Evolutionary conservation across 2,113 vertebrate species (phyloP), one percentile per base, ranked within the genome.

Genomic region (Carassius gibelio): DNA sequence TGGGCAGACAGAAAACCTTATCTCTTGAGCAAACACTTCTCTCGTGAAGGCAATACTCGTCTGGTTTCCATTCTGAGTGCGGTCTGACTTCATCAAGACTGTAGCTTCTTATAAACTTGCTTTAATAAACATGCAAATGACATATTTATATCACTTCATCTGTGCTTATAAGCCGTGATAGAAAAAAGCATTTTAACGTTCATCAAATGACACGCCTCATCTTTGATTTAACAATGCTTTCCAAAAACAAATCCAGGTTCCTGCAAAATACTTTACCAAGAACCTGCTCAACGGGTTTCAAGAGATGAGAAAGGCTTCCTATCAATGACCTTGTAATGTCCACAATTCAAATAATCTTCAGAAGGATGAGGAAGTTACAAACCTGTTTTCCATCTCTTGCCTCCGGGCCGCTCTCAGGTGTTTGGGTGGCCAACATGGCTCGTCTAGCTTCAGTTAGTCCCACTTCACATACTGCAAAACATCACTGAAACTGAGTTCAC

Each of bases 381-480:
- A 98, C 97, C 96, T 95, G 94, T 90, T 95, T 95, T 88, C 93
- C 94, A 91, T 96, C 94, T 92, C 94, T 95, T 23, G 94, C 89
- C 68, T 96, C 95, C 3, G 91, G 89, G 75, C 89, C 88, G 76
- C 86, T 90, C 8, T 96, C 97, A 68, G 92, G 81, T 0, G 88
- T 82, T 85, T 96, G 95, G 77, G 95, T 95, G 68, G 96, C 95
- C 87, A 97, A 94, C 97, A 98, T 98, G 89, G 94, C 94, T 91
- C 82, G 91, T 92, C 88, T 89, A 68, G 9, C 79, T 23, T 5
- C 0, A 0, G 3, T 91, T 81, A 94, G 75, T 94, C 91, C 93
- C 91, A 90, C 94, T 96, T 94, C 90, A 92, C 91, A 94, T 89
- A 19, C 95, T 96, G 89, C 11, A 88, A 93, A 21, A 90, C 85